These are phyloP conservation scores for Cololabis saira DNA, from an alignment of 2,113 vertebrate genomes.

Conservation along the genomic window DNA sequence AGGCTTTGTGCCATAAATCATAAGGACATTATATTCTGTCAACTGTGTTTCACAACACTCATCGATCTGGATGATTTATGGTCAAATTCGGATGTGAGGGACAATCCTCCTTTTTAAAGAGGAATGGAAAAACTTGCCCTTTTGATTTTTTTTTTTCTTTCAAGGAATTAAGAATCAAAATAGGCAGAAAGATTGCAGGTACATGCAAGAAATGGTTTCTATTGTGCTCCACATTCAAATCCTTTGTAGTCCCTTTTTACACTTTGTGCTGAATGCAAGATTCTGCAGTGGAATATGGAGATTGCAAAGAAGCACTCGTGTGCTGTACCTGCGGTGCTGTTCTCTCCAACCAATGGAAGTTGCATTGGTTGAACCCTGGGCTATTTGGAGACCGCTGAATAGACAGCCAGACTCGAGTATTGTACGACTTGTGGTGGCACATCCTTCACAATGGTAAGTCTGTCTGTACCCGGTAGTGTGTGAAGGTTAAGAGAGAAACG, in stretches of 20 bases:
- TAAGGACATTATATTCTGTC: neutral
- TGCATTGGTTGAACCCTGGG: slow-evolving; percentile 16
- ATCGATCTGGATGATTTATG: neutral
- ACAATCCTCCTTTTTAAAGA: too few relatives aligned
- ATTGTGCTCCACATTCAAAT: too few relatives aligned
- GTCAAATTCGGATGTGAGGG: too few relatives aligned
- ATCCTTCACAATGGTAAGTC: slow-evolving; percentile 24
- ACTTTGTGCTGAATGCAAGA: slow-evolving; percentile 7
- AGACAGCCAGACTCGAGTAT: slow-evolving; percentile 53
- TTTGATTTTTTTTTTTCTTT: too few relatives aligned
- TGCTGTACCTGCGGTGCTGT: slow-evolving; percentile 31
- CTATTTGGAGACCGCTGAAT: slow-evolving; percentile 37
- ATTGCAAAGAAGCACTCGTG: neutral
- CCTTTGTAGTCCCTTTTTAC: too few relatives aligned
- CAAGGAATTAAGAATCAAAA: too few relatives aligned
- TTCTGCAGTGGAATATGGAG: neutral
- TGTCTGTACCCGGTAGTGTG: slow-evolving; percentile 42
- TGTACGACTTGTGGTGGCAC: slow-evolving; percentile 45
- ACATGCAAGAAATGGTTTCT: too few relatives aligned
- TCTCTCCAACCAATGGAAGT: neutral
- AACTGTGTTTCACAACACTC: neutral
- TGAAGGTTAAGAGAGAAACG: slow-evolving; percentile 67
- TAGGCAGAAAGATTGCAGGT: too few relatives aligned
- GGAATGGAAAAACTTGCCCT: too few relatives aligned
- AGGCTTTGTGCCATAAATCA: slow-evolving; percentile 7